phyloP scores from a whole-genome alignment of 2,113 vertebrate species.

The Aleadryas rufinucha region DNA sequence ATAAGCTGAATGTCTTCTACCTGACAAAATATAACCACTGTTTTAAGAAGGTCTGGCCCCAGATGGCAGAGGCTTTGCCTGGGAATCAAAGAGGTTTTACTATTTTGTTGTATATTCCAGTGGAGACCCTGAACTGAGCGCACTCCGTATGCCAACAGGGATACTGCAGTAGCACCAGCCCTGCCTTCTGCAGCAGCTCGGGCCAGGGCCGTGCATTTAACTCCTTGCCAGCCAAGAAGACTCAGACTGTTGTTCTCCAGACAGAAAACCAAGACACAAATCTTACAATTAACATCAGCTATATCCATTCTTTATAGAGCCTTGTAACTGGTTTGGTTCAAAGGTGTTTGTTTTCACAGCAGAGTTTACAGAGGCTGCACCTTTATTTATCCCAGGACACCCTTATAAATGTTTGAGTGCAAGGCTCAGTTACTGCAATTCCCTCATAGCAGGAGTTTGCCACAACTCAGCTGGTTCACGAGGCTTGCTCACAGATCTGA shows the following conservation, averaged over 20 bases:
- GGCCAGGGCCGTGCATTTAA: neutral
- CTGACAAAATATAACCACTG: neutral
- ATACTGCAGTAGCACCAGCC: neutral
- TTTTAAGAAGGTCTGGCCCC: neutral
- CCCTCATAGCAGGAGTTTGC: slow-evolving; percentile 16
- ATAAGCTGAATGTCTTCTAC: slow-evolving; percentile 15
- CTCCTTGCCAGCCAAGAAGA: neutral
- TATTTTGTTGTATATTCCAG: neutral
- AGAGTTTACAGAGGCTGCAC: slow-evolving; percentile 17
- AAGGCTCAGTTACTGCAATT: slow-evolving; percentile 54
- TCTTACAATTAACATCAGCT: neutral
- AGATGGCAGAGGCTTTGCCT: neutral
- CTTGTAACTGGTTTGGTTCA: neutral
- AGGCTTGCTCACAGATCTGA: slow-evolving; percentile 23
- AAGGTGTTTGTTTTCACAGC: slow-evolving; percentile 30
- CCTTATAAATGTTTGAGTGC: slow-evolving; percentile 28
- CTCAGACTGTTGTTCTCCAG: neutral
- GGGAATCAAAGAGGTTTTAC: neutral
- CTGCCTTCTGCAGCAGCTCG: neutral
- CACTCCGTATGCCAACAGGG: neutral
- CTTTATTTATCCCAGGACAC: slow-evolving; percentile 59
- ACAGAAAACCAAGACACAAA: neutral
- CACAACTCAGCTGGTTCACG: slow-evolving; percentile 34
- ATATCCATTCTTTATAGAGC: neutral
- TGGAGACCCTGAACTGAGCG: neutral